Evolutionary conservation across 2,797 vertebrate genomes (phyloP), one percentile per base, ranked within the genome.

Genomic region (Tenualosa ilisha): DNA sequence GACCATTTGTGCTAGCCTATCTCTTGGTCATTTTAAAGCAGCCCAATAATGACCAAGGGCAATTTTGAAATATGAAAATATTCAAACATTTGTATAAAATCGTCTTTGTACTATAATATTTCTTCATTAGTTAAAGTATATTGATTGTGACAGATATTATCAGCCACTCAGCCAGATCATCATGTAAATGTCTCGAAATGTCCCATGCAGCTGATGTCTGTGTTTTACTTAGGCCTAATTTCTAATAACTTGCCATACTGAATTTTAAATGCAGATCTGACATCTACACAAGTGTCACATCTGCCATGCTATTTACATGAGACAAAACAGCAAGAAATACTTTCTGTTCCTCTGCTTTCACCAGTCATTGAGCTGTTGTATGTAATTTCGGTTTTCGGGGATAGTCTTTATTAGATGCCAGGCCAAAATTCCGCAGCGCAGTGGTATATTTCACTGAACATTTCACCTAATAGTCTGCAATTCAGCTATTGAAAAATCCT

Each of bases 401-500:
- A 17, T 7, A 79, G 40, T 43, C 40, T 79, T 43, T 40, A 79
- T 79, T 6, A 79, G 72, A 79, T 79, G 40, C 37, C 40, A 43
- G 46, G 20, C 37, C 43, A 43, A 43, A 79, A 75, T 43, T 75
- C 31, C 68, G 20, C 31, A 75, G 31, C 37, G 31, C 15, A 40
- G 6, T 40, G 40, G 40, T 51, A 11, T 68, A 37, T 51, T 68
- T n/a, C 4, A 72, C 15, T 22, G 2, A 46, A 79, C 72, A 79
- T 79, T 75, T 2, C 65, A 79, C 37, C 20, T 79, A 43, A 6
- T 79, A 17, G 17, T 46, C 17, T 79, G 72, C 72, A 79, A 46
- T 79, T 79, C 72, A 79, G 72, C 72, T 79, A 79, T 79, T 79
- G 72, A 46, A 79, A 79, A 46, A 40, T 13, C 17, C 40, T 22